Evolutionary conservation across 2,888 invertebrate species (phyloP), one percentile per base, ranked within the genome.

Genomic region (Hemicrepidius hirtus): DNA sequence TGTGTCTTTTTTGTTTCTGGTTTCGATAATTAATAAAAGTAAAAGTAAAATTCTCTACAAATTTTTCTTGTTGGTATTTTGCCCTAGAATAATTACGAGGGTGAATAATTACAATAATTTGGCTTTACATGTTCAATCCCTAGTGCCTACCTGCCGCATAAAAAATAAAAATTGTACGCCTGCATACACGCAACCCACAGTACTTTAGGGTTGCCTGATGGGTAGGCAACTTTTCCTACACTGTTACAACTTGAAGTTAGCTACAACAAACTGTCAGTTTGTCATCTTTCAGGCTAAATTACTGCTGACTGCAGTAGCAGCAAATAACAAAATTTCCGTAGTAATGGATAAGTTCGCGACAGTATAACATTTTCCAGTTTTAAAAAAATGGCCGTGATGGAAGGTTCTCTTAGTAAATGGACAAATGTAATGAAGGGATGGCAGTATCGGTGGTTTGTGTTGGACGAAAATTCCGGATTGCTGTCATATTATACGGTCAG

Each of bases 381-480:
- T 24, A 24, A 76, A 78, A 85, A 82, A 81, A 88, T 87, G 87
- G 86, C 88, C 81, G 86, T 91, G 87, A 96, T 97, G 95, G 97
- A 97, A 89, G 97, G 97, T 83, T 95, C 96, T 74, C 88, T 97
- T 76, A 96, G 96, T 88, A 97, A 97, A 90, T 97, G 97, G 97
- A 98, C 97, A 79, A 98, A 97, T 90, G 96, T 98, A 84, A 96
- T 97, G 92, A 97, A 96, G 87, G 99, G 99, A 79, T 99, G 99
- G 98, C 99, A 99, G 87, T 98, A 98, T 88, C 92, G 99, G 80
- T 99, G 98, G 97, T 99, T 99, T 88, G 98, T 99, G 82, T 88
- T 99, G 82, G 98, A 99, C 88, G 97, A 98, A 87, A 97, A 95
- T 87, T 95, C 97, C 80, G 98, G 98, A 64, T 90, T 98, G 75